A percentile compares a stretch with the other conserved stretches of the same genome.
phyloP scores from a whole-genome alignment of 2,797 vertebrate species.

The Characodon lateralis region DNA sequence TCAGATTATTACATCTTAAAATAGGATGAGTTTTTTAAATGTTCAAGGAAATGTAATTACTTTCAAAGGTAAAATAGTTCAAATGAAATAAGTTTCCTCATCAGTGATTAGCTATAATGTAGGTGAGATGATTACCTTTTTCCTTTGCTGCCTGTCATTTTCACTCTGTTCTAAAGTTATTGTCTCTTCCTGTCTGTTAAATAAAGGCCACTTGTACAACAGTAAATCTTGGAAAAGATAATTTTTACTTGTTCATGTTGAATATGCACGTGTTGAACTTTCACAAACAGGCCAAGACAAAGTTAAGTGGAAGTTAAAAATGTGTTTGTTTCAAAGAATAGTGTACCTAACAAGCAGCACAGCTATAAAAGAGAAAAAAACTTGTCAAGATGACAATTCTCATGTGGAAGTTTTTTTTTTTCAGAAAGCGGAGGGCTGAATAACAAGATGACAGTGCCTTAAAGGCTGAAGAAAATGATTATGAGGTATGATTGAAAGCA shows the following conservation, averaged over 20 bases:
- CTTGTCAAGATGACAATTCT: conserved; percentile 29
- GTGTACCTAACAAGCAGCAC: conserved; percentile 7
- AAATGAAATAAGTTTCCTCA: background rate
- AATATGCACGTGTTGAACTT: background rate
- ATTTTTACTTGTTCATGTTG: background rate
- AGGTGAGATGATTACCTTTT: background rate
- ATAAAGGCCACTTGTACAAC: background rate
- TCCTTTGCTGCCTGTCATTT: background rate
- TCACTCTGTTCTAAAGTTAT: background rate
- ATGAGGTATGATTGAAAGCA: conserved; percentile 43
- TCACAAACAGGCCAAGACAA: background rate
- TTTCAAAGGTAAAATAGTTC: background rate
- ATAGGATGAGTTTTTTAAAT: background rate
- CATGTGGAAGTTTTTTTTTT: conserved; percentile 11
- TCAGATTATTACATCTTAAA: background rate
- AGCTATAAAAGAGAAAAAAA: conserved; percentile 23
- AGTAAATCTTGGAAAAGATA: background rate
- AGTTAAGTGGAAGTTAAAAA: conserved; percentile 2
- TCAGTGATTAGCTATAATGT: background rate
- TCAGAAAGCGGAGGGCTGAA: conserved; percentile 9
- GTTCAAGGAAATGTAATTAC: background rate
- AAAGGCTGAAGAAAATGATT: conserved; percentile 35
- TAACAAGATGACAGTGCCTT: conserved; percentile 25
- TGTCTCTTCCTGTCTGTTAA: background rate
- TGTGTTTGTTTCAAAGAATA: background rate